Percentiles rank a stretch among this genome's conserved stretches.
These are phyloP conservation scores for Smutsia gigantea DNA, from an alignment of 2,797 vertebrate species.

Conservation along the genomic window DNA sequence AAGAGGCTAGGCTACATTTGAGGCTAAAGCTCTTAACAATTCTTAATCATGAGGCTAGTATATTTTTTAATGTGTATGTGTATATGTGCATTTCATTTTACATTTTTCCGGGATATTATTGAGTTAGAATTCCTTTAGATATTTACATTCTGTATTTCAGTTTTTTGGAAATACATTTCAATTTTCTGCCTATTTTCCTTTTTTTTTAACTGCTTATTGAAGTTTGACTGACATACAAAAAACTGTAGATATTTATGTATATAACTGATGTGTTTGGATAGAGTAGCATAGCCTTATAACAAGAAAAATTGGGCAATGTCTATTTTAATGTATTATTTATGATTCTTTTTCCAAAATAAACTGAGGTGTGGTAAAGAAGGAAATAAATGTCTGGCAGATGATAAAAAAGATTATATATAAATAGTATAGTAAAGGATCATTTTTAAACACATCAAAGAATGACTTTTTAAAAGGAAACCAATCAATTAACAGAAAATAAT, in stretches of 20 bases:
- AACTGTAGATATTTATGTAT: neutral
- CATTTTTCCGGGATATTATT: neutral
- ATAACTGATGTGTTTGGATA: neutral
- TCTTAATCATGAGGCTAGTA: neutral
- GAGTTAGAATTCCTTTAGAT: neutral
- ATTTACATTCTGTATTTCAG: slow-evolving; percentile 1
- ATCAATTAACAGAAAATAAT: neutral
- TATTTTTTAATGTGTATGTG: neutral
- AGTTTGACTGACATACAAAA: neutral
- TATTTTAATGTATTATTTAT: neutral
- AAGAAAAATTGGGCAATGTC: neutral
- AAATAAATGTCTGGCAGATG: neutral
- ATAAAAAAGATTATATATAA: neutral
- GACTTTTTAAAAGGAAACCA: slow-evolving; percentile 16
- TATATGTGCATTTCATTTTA: neutral
- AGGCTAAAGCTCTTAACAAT: neutral
- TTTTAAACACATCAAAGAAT: neutral
- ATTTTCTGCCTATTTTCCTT: neutral
- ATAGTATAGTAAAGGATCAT: neutral
- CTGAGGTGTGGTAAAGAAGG: neutral
- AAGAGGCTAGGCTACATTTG: neutral
- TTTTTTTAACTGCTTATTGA: neutral
- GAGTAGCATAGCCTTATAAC: neutral
- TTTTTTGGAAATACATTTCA: neutral
- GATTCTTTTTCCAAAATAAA: slow-evolving; percentile 30